phyloP scores from a whole-genome alignment of 1,140 invertebrate genomes.

The Dinoponera quadriceps region DNA sequence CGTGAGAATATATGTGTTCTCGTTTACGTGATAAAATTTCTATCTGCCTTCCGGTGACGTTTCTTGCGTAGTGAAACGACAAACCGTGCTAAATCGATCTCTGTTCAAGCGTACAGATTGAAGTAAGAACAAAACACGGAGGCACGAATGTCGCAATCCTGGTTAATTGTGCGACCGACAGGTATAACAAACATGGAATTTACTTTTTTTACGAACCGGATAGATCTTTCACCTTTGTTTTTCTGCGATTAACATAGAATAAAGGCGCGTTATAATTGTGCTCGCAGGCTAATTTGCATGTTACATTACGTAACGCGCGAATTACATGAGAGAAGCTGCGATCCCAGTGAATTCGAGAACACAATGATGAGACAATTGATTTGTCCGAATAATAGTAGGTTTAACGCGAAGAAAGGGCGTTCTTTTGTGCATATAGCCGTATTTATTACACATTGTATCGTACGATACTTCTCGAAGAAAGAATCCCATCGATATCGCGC shows the following conservation, averaged over 20 bases:
- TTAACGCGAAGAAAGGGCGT: constrained; percentile 6
- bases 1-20: background rate
- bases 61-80: constrained; percentile 45
- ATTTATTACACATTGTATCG: constrained; percentile 20
- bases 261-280: background rate
- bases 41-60: constrained; percentile 27
- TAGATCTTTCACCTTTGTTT: constrained; percentile 3
- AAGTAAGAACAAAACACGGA: constrained; percentile 61
- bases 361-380: too few species aligned
- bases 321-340: too few species aligned
- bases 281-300: too few species aligned
- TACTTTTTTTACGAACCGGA: constrained; percentile 20
- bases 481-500: too few species aligned
- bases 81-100: constrained; percentile 64
- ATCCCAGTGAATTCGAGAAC: too few species aligned
- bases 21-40: constrained; percentile 21
- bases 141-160: constrained; percentile 53
- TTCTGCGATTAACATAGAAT: background rate
- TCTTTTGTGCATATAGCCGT: constrained; percentile 22
- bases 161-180: constrained; percentile 16
- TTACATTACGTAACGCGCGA: too few species aligned
- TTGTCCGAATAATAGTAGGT: too few species aligned
- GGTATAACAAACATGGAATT: constrained; percentile 50
- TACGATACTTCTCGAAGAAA: background rate
- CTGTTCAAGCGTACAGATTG: constrained; percentile 60